phyloP scores from a whole-genome alignment of 2,888 invertebrate species.

The Blomia tropicalis region DNA sequence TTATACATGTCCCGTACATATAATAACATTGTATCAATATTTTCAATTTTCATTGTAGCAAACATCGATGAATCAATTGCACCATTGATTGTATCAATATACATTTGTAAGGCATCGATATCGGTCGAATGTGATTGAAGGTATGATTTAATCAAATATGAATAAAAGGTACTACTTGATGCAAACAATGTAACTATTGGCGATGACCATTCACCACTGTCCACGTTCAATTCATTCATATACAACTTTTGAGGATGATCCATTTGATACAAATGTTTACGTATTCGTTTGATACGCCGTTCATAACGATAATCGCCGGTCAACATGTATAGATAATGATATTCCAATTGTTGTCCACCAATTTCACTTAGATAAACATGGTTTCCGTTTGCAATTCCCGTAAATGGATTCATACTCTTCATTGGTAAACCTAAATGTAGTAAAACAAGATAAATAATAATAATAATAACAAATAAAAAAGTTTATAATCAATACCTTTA shows the following conservation, averaged over 20 bases:
- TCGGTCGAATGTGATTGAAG: background rate
- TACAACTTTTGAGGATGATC: background rate
- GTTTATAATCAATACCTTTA: too few species aligned
- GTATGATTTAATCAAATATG: background rate
- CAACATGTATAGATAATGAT: background rate
- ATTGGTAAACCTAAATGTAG: background rate
- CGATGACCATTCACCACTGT: background rate
- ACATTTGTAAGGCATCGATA: background rate
- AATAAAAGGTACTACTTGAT: background rate
- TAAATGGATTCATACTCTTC: background rate
- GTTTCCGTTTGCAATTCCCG: background rate
- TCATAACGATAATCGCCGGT: background rate
- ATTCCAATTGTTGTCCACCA: slow-evolving; percentile 2
- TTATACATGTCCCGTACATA: background rate
- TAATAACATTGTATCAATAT: background rate
- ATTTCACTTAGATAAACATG: background rate
- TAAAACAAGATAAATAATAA: too few species aligned
- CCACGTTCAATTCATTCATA: background rate
- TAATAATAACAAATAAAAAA: too few species aligned
- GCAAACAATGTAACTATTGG: background rate
- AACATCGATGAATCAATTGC: background rate
- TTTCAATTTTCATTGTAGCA: background rate
- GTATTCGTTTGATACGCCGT: background rate
- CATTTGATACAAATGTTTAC: background rate
- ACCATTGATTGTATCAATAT: background rate